phyloP scores from a whole-genome alignment of 2,888 invertebrate genomes.

The Actias luna region DNA sequence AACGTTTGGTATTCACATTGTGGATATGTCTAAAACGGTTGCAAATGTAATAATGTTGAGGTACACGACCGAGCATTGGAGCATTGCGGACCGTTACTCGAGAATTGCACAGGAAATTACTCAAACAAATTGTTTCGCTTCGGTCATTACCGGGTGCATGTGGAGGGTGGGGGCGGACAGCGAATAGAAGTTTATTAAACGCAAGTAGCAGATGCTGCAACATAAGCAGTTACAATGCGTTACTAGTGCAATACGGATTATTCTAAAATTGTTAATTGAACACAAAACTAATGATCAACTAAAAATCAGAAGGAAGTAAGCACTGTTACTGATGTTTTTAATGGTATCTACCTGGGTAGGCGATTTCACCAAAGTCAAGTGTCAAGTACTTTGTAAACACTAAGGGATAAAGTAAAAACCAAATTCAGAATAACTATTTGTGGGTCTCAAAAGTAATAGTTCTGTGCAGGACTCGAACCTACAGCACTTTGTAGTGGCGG shows the following conservation, averaged over 20 bases:
- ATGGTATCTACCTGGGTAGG: too few species aligned
- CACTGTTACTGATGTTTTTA: too few species aligned
- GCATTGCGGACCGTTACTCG: constrained; percentile 4
- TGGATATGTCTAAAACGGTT: neutral
- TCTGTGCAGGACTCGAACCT: too few species aligned
- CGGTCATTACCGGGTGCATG: neutral
- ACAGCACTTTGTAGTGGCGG: too few species aligned
- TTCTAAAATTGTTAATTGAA: neutral
- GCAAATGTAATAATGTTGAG: neutral
- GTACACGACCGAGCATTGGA: neutral
- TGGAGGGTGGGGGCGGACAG: neutral
- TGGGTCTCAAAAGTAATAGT: too few species aligned
- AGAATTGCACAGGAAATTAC: constrained; percentile 13
- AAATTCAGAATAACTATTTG: too few species aligned
- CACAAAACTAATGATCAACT: neutral
- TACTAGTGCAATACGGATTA: neutral
- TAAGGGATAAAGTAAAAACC: too few species aligned
- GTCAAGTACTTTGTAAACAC: too few species aligned
- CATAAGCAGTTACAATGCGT: neutral
- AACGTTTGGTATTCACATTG: neutral
- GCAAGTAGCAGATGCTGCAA: neutral
- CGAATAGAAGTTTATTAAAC: neutral
- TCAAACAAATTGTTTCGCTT: constrained; percentile 4
- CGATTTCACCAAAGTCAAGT: too few species aligned
- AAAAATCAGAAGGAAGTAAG: too few species aligned